phyloP scores from a whole-genome alignment of 35 echinoderm and acorn worm species.

The Eucidaris tribuloides region DNA sequence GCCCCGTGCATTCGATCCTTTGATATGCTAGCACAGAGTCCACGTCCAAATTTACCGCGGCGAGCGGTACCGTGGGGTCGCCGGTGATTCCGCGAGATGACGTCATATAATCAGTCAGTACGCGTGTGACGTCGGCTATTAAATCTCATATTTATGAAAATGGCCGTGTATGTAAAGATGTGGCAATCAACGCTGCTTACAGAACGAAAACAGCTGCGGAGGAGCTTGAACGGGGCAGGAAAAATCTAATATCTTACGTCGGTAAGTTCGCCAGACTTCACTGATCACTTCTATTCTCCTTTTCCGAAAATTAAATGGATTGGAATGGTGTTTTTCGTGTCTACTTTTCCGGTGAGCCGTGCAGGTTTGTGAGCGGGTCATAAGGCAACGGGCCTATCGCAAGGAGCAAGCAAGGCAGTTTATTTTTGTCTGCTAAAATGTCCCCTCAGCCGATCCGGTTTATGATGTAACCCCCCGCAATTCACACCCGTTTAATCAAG shows the following conservation, averaged over 20 bases:
- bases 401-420: slow-evolving; percentile 17
- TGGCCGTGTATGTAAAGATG: slow-evolving; percentile 90
- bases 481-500: background rate
- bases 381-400: background rate
- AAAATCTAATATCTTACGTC: slow-evolving; percentile 91
- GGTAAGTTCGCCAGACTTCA: slow-evolving; percentile 72
- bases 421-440: slow-evolving; percentile 32
- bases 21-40: too few relatives aligned
- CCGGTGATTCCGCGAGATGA: slow-evolving; percentile 21
- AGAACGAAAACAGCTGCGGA: slow-evolving; percentile 99
- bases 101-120: background rate
- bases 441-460: background rate
- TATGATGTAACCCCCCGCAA: too few relatives aligned
- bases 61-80: background rate
- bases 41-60: slow-evolving; percentile 7
- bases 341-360: background rate
- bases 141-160: slow-evolving; percentile 89
- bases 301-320: background rate
- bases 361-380: background rate
- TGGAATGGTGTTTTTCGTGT: background rate
- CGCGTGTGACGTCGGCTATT: slow-evolving; percentile 56
- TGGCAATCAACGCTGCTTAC: slow-evolving; percentile 88
- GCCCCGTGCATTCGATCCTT: too few relatives aligned
- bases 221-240: slow-evolving; percentile 96
- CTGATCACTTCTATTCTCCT: background rate